Percentiles rank a stretch among this genome's conserved stretches.
These are phyloP conservation scores for Physella acuta DNA, from an alignment of 1,140 invertebrate genomes.

Conservation along the genomic window DNA sequence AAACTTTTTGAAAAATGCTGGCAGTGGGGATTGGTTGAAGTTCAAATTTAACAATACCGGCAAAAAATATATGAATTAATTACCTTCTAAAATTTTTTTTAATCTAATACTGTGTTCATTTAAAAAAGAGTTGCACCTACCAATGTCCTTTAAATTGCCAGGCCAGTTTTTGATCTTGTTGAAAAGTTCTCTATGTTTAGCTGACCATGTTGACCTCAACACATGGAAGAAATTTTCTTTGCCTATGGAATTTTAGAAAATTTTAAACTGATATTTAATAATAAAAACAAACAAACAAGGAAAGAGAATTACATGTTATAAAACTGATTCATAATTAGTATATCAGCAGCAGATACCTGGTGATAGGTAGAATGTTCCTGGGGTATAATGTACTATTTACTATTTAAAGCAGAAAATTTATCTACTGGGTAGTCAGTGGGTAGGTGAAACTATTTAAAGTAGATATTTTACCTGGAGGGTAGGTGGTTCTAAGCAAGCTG, in stretches of 20 bases:
- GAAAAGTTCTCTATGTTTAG: slow-evolving; percentile 1
- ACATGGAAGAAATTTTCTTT: neutral
- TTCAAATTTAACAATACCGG: too few relatives aligned
- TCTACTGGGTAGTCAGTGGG: too few relatives aligned
- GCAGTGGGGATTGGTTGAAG: too few relatives aligned
- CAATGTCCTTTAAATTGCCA: neutral
- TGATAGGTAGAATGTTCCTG: too few relatives aligned
- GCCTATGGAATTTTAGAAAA: neutral
- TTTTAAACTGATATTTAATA: neutral
- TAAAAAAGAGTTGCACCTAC: neutral
- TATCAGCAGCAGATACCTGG: too few relatives aligned
- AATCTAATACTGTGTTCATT: too few relatives aligned
- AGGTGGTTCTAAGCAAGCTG: neutral
- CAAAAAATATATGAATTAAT: too few relatives aligned
- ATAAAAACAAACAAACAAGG: neutral
- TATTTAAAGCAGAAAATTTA: too few relatives aligned
- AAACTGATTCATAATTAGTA: neutral
- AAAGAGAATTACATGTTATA: neutral
- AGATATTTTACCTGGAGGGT: neutral
- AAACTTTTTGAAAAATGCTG: too few relatives aligned
- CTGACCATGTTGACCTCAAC: neutral
- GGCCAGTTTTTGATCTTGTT: neutral
- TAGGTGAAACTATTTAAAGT: too few relatives aligned
- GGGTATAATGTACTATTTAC: too few relatives aligned
- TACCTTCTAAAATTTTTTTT: too few relatives aligned